Conservation (phyloP, 1,140 invertebrate genomes). For the Pseudachorutes palmiensis region DNA sequence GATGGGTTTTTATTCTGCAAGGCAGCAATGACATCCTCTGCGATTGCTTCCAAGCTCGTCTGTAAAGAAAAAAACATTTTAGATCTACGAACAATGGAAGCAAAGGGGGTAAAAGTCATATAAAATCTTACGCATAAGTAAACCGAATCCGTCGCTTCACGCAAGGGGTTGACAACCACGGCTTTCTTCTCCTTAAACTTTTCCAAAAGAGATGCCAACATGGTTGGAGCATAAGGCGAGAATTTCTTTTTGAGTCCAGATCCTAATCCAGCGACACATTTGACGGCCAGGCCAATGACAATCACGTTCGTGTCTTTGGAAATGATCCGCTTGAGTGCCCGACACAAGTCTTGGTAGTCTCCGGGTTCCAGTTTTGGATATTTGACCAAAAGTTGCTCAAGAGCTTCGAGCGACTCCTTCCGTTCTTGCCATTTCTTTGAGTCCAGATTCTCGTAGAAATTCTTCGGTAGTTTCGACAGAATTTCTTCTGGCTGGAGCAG, state of each 20-base stretch:
- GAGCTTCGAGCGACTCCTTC: constrained; percentile 70
- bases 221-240: constrained; percentile 67
- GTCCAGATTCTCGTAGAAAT: constrained; percentile 91
- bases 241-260: constrained; percentile 82
- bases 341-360: constrained; percentile 85
- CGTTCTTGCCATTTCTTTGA: constrained; percentile 97
- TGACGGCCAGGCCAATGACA: constrained; percentile 75
- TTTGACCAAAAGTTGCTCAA: constrained; percentile 51
- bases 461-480: constrained; percentile 81
- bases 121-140: constrained; percentile 60
- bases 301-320: constrained; percentile 94
- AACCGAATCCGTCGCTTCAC: constrained; percentile 87
- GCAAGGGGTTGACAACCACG: constrained; percentile 71
- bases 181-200: constrained; percentile 98
- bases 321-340: constrained; percentile 79
- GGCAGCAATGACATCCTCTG: constrained; percentile 73
- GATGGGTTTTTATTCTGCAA: constrained; percentile 91
- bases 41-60: constrained; percentile 76
- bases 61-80: constrained; percentile 44
- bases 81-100: not conserved
- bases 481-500: constrained; percentile 86
- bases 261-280: constrained; percentile 74
- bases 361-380: constrained; percentile 77
- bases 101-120: not conserved
- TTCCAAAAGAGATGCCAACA: constrained; percentile 72